Percentiles rank a stretch among this genome's conserved stretches.
Conservation (phyloP, 2,113 vertebrate species). For the Theristicus caerulescens region DNA sequence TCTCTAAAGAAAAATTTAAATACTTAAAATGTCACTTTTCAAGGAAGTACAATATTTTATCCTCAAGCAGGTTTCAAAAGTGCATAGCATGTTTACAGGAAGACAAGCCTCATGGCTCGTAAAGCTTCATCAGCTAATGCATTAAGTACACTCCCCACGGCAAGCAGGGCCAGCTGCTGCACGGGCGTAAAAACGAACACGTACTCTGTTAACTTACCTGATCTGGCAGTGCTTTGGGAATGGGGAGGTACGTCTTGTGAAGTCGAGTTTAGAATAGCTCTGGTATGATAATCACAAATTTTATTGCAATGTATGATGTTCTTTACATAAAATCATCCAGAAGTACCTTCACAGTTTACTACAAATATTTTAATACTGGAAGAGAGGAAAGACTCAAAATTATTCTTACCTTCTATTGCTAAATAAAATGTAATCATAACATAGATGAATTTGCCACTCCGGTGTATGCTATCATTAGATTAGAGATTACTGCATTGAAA, state of each 20-base stretch:
- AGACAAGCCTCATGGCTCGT: not conserved
- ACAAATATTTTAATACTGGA: not conserved
- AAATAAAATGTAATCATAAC: not conserved
- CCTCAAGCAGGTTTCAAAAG: not conserved
- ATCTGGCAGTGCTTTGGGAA: not conserved
- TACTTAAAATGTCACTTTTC: not conserved
- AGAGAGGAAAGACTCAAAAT: not conserved
- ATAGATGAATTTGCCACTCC: not conserved
- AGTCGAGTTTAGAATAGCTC: not conserved
- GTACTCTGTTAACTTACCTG: not conserved
- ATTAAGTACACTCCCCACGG: not conserved
- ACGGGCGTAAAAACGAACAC: rapidly evolving
- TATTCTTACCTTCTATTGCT: not conserved
- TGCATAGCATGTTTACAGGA: not conserved
- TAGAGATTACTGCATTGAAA: not conserved
- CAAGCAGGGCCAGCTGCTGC: not conserved
- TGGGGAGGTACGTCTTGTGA: not conserved
- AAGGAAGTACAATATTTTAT: not conserved
- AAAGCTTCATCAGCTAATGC: not conserved
- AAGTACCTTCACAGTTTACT: not conserved
- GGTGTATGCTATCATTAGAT: not conserved
- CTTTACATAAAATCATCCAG: not conserved
- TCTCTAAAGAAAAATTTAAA: not conserved
- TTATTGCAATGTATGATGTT: not conserved
- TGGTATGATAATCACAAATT: not conserved